Base-by-base conservation (phyloP, 2,797 vertebrate genomes). In the Phoeniculus purpureus region DNA sequence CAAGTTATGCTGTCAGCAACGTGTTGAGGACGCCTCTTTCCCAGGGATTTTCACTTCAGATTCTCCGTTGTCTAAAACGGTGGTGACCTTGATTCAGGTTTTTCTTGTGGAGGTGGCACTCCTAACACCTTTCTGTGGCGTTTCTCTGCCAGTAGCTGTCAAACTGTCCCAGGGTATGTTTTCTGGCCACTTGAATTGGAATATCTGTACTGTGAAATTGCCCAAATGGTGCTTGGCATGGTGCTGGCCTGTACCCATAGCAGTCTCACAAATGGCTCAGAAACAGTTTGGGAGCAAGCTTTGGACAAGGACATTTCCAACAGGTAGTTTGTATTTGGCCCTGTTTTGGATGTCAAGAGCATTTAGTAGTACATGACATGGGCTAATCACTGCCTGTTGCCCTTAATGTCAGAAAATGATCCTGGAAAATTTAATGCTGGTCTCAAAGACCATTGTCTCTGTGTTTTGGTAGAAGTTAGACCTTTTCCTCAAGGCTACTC, bases 1-100 rank as follows among this genome's bases (percentile, higher is more conserved):
- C 59, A 85, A 89, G 81, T 85, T 3, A 0, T 92, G 89, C 84
- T 89, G 48, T 81, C 81, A 87, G 58, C 81, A 87, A n/a, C 61
- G 68, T 78, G 71, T 85, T 94, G 92, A 85, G 58, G 51, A 91
- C 51, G 15, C 22, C 54, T 76, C 3, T 93, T 94, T 94, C 54
- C 60, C 64, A 37, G 23, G 47, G 54, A 14, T 32, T 93, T 86
- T 50, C 15, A 22, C 52, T 21, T 86, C 61, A 4, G 58, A 73
- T 90, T 88, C 75, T 82, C 37, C 13, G 2, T 67, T 74, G 65
- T 93, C 75, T 88, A 43, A 55, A 74, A 61, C 2, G 20, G 18
- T 71, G 77, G 16, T 3, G 5, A 86, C 45, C 50, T 71, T 71
- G 20, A 60, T 32, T 47, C 65, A 71, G n/a, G 34, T 10, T 91